Evolutionary conservation across 2,888 invertebrate species (phyloP).

Genomic region (Drosophila conformis): DNA sequence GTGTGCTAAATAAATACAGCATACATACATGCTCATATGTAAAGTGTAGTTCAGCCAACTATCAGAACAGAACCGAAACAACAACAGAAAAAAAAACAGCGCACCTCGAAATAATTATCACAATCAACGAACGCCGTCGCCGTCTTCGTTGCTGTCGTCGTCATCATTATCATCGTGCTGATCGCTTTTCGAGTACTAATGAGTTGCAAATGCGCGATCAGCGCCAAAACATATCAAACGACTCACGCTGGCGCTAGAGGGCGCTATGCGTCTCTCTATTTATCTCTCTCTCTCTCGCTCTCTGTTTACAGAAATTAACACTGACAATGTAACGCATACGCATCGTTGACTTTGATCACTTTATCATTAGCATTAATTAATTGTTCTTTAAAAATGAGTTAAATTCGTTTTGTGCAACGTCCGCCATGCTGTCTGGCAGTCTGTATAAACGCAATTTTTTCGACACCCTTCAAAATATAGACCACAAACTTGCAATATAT

Average conservation of each 20-base stretch:
- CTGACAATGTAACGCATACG: conserved; percentile 30
- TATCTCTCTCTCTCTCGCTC: not conserved
- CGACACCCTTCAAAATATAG: no score
- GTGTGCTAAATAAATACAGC: conserved; percentile 49
- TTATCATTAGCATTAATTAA: conserved; percentile 20
- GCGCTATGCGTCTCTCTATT: conserved; percentile 7
- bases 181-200: conserved; percentile 24
- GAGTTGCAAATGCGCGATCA: conserved; percentile 12
- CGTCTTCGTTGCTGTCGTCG: conserved; percentile 4
- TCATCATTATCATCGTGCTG: conserved; percentile 39
- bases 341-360: conserved; percentile 29
- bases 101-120: conserved; percentile 48
- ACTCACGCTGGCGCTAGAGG: conserved; percentile 1
- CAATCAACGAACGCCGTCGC: conserved; percentile 33
- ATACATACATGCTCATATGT: conserved; percentile 41
- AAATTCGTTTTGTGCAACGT: no score
- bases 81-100: conserved; percentile 7
- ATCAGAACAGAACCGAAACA: conserved; percentile 12
- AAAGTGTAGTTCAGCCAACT: conserved; percentile 48
- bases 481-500: no score
- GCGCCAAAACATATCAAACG: conserved; percentile 5
- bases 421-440: no score
- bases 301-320: conserved; percentile 11
- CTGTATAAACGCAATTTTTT: no score
- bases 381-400: not conserved